Base-by-base conservation (phyloP, 2,113 vertebrate genomes). In the Pterophyllum scalare region DNA sequence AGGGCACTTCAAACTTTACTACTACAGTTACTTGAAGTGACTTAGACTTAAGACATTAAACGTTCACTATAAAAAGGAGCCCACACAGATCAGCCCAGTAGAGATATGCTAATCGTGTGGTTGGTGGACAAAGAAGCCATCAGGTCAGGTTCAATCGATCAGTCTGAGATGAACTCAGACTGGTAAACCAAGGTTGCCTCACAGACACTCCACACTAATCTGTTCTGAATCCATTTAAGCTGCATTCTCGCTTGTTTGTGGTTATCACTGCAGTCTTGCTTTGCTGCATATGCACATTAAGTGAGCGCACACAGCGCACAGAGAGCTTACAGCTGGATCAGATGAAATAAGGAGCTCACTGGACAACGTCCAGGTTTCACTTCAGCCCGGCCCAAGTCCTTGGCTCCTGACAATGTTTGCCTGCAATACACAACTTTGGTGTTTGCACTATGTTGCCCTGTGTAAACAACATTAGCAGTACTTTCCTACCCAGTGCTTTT, bases 341-440 rank as follows among this genome's bases (percentile, higher is more conserved):
- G 26, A 57, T 3, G 17, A 33, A 28, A 65, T 22, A 28, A 67
- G 24, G 40, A 72, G 57, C 49, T 24, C 5, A 14, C 2, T 22
- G 64, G 38, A 83, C 49, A 17, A 6, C 26, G 28, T 62, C 35
- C 67, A 75, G 35, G 62, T 75, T 86, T 88, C 76, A 77, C 76
- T 74, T 82, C 31, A 19, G 10, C 49, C 43, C 67, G 33, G 26
- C 15, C 24, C 24, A 12, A n/a, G 7, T 61, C 56, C 58, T 56
- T 35, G 19, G 43, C 20, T 75, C 22, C 15, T 2, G 57, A 82
- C 40, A 40, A 33, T 28, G 62, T 79, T 35, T 10, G 61, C 59
- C 40, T 7, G 10, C 59, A 54, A 35, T 3, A 20, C 49, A 26
- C 40, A 26, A 20, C 15, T n/a, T 4, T 56, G 70, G 75, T 59